A percentile compares a stretch with the other conserved stretches of the same genome.
Evolutionary conservation across 2,888 invertebrate species (phyloP).

Genomic region (Helicoverpa assulta): DNA sequence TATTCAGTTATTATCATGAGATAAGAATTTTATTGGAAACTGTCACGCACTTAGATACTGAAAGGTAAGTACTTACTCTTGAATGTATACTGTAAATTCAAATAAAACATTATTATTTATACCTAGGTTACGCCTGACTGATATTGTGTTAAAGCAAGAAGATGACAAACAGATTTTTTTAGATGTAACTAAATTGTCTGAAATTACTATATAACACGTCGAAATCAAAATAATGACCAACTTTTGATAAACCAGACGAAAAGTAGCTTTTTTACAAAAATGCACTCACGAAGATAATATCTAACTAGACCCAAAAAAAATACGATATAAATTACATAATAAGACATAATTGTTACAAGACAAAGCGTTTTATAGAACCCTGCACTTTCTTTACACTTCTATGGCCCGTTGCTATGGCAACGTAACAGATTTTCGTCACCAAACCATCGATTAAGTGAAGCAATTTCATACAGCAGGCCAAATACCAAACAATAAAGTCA

Average conservation of each 20-base stretch:
- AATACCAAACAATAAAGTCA: constrained; percentile 28
- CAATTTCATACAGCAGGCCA: constrained; percentile 11
- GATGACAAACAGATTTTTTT: not conserved
- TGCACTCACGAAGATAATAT: not conserved
- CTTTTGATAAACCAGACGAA: not conserved
- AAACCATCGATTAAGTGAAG: constrained; percentile 19
- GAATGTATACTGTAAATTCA: too few relatives aligned
- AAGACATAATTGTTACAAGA: not conserved
- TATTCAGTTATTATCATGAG: not conserved
- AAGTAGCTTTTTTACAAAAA: not conserved
- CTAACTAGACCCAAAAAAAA: not conserved
- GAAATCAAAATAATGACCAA: too few relatives aligned
- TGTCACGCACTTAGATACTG: not conserved
- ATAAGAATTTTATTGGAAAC: not conserved
- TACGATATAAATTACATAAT: not conserved
- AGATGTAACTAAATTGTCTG: too few relatives aligned
- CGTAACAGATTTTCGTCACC: constrained; percentile 17
- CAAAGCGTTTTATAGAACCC: not conserved
- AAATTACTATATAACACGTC: too few relatives aligned
- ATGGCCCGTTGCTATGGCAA: not conserved
- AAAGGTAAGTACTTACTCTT: not conserved
- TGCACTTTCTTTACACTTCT: constrained; percentile 7
- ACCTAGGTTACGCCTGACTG: too few relatives aligned
- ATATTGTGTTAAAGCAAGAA: not conserved
- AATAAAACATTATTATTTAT: not conserved